Conservation (phyloP, 2,888 invertebrate genomes). For the Maniola hyperantus region DNA sequence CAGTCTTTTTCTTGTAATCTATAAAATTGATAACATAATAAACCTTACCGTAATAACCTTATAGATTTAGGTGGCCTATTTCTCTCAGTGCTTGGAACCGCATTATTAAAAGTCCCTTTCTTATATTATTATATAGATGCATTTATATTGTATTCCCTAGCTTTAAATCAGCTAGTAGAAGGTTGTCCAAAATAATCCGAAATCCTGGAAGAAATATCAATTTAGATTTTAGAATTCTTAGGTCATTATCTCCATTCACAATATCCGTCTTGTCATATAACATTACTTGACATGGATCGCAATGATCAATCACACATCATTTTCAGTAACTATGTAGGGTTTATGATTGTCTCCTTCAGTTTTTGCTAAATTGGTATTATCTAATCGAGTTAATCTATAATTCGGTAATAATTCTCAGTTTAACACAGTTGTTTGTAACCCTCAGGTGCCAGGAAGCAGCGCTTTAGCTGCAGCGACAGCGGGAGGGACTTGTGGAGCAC, state of each 20-base stretch:
- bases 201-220: neutral
- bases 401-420: neutral
- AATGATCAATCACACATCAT: neutral
- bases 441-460: constrained; percentile 76
- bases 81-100: constrained; percentile 7
- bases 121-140: neutral
- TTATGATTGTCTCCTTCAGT: neutral
- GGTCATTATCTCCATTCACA: neutral
- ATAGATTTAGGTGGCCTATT: constrained; percentile 7
- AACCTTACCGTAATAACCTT: neutral
- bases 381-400: neutral
- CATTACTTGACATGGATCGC: neutral
- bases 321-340: neutral
- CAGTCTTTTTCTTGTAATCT: neutral
- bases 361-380: neutral
- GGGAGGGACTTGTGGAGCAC: constrained; percentile 72
- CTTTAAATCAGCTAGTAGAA: constrained; percentile 8
- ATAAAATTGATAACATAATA: neutral
- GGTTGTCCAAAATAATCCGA: neutral
- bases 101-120: neutral
- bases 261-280: neutral
- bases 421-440: neutral
- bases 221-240: neutral
- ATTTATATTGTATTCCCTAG: neutral
- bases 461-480: constrained; percentile 74